Base-by-base conservation (phyloP, 2,113 vertebrate species). In the Corvus cornix region DNA sequence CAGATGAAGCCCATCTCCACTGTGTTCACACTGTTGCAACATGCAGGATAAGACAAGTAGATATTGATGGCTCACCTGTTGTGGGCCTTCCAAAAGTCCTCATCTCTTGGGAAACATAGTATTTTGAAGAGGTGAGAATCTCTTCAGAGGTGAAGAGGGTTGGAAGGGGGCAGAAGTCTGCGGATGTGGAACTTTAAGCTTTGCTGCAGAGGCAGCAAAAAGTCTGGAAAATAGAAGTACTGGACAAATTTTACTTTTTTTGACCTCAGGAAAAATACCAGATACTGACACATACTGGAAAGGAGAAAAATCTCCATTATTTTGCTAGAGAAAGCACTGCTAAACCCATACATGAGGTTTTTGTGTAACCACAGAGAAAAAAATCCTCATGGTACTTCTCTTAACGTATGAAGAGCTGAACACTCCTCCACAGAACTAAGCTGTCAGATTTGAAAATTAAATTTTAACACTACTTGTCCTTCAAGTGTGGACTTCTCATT, bases 41-140 rank as follows among this genome's bases (percentile, higher is more conserved):
- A 7, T 3, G 9, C 15, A 82, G 9, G 13, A 23, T 26, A 35
- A 44, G 10, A 35, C 23, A 48, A 75, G 13, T 2, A 17, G 20
- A 13, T 74, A 7, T 3, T 7, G 43, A 59, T n/a, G 18, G 7
- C 10, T 72, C 39, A 27, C 19, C 39, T 0, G 0, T 12, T 23
- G 24, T 4, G 22, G 41, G 13, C 35, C 17, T 68, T 80, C 74
- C 48, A 41, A 52, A 69, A 59, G 14, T 14, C 52, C 24, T 43
- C 39, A 7, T 15, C 23, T 33, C 37, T 10, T 30, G 21, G 33
- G 22, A 79, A 75, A 48, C 10, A 20, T 4, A 11, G 1, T 33
- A n/a, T 37, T 86, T 56, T 53, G 67, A 63, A 63, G 39, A 67
- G 30, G 4, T 33, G 10, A 44, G 23, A 56, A 56, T 15, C 7